Conservation (phyloP, 23 tunicate genomes). For the Phallusia fumigata region DNA sequence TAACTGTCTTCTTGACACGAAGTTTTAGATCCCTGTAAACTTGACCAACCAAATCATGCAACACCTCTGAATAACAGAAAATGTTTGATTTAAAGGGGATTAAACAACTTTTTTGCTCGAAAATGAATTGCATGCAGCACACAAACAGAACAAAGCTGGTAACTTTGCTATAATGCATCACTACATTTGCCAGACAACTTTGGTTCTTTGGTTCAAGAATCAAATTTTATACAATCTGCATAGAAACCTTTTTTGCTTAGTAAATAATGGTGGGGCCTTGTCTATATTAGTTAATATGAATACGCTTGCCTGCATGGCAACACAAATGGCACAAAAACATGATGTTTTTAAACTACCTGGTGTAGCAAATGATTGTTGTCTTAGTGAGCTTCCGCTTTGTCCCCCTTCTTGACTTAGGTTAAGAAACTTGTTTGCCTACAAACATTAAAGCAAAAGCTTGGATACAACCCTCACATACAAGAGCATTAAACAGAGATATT, state of each 20-base stretch:
- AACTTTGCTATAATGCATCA: too few species aligned
- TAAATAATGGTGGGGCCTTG: too few species aligned
- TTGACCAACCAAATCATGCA: conserved; percentile 63
- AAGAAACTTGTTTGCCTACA: conserved; percentile 47
- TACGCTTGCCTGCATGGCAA: too few species aligned
- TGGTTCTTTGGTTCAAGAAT: too few species aligned
- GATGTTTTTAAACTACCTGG: too few species aligned
- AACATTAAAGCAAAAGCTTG: not conserved
- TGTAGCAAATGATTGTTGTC: conserved; percentile 67
- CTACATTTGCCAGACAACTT: too few species aligned
- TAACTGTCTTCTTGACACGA: conserved; percentile 36
- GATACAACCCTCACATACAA: not conserved
- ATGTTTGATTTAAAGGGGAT: too few species aligned
- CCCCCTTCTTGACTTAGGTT: conserved; percentile 61
- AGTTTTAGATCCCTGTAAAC: conserved; percentile 71
- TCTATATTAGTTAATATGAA: not conserved
- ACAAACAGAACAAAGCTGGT: not conserved
- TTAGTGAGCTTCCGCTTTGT: conserved; percentile 20
- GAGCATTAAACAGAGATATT: too few species aligned
- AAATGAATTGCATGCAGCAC: not conserved
- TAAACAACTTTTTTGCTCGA: not conserved
- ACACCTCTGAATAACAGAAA: conserved; percentile 33
- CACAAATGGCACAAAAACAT: too few species aligned
- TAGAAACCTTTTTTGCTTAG: too few species aligned
- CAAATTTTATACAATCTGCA: too few species aligned